Conservation (phyloP, 2,888 invertebrate species). For the Coenonympha glycerion region DNA sequence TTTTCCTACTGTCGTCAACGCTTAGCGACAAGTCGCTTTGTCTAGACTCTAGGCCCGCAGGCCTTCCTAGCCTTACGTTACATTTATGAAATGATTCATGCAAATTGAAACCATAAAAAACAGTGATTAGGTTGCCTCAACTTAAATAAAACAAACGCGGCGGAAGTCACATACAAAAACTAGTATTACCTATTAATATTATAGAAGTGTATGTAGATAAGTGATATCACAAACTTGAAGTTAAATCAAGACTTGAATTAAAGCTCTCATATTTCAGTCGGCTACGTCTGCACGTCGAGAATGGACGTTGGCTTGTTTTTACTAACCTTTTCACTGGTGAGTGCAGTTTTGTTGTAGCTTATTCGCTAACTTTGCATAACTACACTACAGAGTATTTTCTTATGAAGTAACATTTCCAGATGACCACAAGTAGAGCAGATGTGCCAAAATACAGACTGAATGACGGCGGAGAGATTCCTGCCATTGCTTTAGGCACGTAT, state of each 20-base stretch:
- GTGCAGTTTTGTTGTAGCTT: not conserved
- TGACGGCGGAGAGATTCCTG: constrained; percentile 48
- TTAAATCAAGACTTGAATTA: not conserved
- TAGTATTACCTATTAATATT: too few relatives aligned
- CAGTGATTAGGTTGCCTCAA: too few relatives aligned
- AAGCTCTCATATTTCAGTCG: not conserved
- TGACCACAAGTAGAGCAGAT: constrained; percentile 16
- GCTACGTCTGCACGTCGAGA: not conserved
- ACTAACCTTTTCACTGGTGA: not conserved
- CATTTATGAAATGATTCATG: too few relatives aligned
- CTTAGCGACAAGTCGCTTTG: too few relatives aligned
- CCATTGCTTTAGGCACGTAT: constrained; percentile 51
- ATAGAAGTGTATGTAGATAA: not conserved
- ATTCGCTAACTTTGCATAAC: too few relatives aligned
- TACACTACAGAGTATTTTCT: too few relatives aligned
- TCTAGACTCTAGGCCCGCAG: too few relatives aligned
- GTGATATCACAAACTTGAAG: not conserved
- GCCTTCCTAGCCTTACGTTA: too few relatives aligned
- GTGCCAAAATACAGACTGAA: constrained; percentile 32
- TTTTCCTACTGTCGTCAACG: too few relatives aligned
- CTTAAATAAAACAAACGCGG: too few relatives aligned
- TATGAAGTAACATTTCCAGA: constrained; percentile 20
- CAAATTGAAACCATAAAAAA: too few relatives aligned
- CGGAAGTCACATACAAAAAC: too few relatives aligned
- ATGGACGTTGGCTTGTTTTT: not conserved